These are phyloP conservation scores for Aleiodes testaceus DNA, from an alignment of 2,888 invertebrate species.

Conservation along the genomic window DNA sequence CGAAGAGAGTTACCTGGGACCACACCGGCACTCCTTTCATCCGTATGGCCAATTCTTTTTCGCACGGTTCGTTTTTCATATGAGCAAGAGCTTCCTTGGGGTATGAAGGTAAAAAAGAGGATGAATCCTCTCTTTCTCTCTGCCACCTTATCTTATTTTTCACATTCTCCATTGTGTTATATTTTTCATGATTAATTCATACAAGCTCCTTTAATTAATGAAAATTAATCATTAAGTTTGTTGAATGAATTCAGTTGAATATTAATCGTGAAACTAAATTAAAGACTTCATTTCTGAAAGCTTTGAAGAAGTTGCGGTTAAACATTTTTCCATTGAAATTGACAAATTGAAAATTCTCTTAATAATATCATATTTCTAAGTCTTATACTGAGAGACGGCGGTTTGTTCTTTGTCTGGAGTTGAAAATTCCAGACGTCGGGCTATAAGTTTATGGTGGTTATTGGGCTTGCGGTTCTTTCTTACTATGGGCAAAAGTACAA, in stretches of 20 bases:
- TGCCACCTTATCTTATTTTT: constrained; percentile 28
- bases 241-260: too few relatives aligned
- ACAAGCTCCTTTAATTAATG: background rate
- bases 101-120: background rate
- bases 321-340: background rate
- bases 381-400: background rate
- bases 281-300: too few relatives aligned
- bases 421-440: constrained; percentile 21
- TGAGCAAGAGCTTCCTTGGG: constrained; percentile 21
- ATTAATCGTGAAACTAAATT: too few relatives aligned
- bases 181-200: background rate
- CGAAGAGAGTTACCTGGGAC: background rate
- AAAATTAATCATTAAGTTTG: background rate
- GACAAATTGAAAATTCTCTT: constrained; percentile 19
- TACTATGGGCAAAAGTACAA: constrained; percentile 7
- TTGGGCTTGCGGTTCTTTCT: constrained; percentile 27
- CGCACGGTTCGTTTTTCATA: constrained; percentile 47
- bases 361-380: constrained; percentile 28
- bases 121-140: constrained; percentile 11
- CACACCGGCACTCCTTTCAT: constrained; percentile 58
- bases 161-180: background rate
- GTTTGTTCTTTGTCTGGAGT: constrained; percentile 26
- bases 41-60: constrained; percentile 46
- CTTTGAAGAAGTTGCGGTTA: too few relatives aligned
- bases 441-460: constrained; percentile 30